Conservation (phyloP, 2,113 vertebrate genomes). For the Pardalotus punctatus region DNA sequence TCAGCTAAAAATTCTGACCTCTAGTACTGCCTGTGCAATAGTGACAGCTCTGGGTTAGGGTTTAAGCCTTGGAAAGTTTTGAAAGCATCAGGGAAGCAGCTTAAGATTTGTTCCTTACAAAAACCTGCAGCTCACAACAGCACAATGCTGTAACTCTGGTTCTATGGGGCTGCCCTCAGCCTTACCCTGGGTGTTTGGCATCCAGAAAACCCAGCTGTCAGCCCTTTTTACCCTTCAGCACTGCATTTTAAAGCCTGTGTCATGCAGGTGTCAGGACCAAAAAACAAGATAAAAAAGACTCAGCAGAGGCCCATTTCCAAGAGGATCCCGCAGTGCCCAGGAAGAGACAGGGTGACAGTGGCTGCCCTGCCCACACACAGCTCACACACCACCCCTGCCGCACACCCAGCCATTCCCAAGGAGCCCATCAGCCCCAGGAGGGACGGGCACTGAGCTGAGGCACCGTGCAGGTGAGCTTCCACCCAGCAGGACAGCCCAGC, state of each 20-base stretch:
- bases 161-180: neutral
- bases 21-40: accelerated
- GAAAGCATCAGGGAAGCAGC: neutral
- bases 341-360: accelerated
- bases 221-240: neutral
- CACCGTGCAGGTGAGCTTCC: accelerated
- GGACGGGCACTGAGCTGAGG: accelerated
- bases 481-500: neutral
- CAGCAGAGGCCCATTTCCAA: neutral
- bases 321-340: neutral
- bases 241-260: accelerated
- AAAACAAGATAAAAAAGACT: neutral
- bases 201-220: neutral
- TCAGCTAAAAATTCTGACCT: neutral
- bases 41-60: accelerated
- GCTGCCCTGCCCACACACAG: neutral
- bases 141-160: accelerated
- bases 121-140: accelerated
- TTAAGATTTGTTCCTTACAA: too few species aligned
- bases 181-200: neutral
- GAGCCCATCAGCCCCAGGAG: accelerated
- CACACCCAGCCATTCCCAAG: neutral
- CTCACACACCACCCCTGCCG: neutral
- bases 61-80: neutral
- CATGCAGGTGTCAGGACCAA: neutral